Base-by-base conservation (phyloP, 2,113 vertebrate genomes). In the Leuciscus idus region DNA sequence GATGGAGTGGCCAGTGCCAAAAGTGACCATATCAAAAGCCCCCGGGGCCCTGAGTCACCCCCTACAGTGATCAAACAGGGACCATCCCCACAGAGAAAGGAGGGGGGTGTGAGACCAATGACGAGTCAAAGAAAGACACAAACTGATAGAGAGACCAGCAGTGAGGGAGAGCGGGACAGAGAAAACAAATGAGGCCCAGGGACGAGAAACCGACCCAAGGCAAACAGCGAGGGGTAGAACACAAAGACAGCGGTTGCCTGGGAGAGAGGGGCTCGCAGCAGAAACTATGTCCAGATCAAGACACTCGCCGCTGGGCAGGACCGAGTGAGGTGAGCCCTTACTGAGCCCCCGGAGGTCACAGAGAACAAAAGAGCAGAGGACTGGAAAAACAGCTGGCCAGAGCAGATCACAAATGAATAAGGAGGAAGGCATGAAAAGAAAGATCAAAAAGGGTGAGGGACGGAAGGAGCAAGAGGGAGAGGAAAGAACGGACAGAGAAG, bases 251-350 rank as follows among this genome's bases (percentile, higher is more conserved):
- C 81, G 92, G 97, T 97, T 98, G 95, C 97, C 96, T 93, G 90
- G 96, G 97, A 95, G 96, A 96, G 92, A 93, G 93, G 94, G 92
- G 93, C 90, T 91, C 93, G 88, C 91, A 92, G 94, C 93, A 85
- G 61, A 90, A 97, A 95, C 95, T 95, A 98, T 96, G 95, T 95
- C 95, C 93, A 94, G 95, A 96, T 96, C 96, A 96, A 97, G 96
- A 93, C 90, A 91, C 93, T 90, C 81, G 94, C 96, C 94, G 94
- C 95, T 94, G 94, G 90, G 86, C 89, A 92, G 93, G 91, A 90
- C 93, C 92, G 90, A 85, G 88, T 84, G 93, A 93, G 93, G 93
- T 93, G 93, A 85, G 73, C 86, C 91, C 90, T 89, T 81, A 88
- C 86, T 83, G 84, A 73, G 50, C 7, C 91, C 74, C 89, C 43